phyloP scores from a whole-genome alignment of 2,113 vertebrate genomes.

The Xiphorhynchus elegans region DNA sequence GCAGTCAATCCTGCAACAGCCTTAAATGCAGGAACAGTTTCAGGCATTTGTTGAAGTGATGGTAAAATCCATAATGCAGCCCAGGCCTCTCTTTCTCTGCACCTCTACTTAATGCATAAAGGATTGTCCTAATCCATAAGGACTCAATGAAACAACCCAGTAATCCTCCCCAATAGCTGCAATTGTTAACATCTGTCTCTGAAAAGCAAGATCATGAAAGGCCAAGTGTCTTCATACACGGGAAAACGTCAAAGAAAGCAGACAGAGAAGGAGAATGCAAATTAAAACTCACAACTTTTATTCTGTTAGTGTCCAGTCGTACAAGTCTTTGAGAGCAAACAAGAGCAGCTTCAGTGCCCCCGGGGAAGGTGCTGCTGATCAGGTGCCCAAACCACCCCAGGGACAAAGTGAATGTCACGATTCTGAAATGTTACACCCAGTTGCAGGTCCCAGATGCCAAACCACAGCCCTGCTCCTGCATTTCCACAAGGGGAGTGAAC shows the following conservation, averaged over 20 bases:
- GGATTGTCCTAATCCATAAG: neutral
- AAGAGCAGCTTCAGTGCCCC: conserved; percentile 14
- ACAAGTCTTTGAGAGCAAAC: conserved; percentile 27
- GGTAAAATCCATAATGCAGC: fast-evolving
- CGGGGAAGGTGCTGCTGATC: conserved; percentile 20
- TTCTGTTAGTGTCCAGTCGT: conserved; percentile 39
- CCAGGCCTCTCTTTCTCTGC: neutral
- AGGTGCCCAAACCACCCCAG: conserved; percentile 24
- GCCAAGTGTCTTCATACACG: neutral
- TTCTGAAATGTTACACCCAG: neutral
- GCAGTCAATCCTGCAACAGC: neutral
- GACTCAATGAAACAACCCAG: neutral
- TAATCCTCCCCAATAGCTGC: neutral
- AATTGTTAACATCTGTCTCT: neutral
- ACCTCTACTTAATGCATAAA: neutral
- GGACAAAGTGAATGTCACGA: neutral
- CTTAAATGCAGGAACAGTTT: neutral
- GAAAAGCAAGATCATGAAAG: neutral
- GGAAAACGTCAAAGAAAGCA: neutral
- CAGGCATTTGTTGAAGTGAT: neutral
- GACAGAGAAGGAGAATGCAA: neutral
- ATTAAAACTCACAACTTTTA: conserved; percentile 45
- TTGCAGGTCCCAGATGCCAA: neutral
- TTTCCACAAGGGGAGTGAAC: neutral
- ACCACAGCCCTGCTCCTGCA: conserved; percentile 3